Evolutionary conservation across 37 sponge, comb jelly and placozoan species (phyloP).

Genomic region (Cladorhizidae sp.): DNA sequence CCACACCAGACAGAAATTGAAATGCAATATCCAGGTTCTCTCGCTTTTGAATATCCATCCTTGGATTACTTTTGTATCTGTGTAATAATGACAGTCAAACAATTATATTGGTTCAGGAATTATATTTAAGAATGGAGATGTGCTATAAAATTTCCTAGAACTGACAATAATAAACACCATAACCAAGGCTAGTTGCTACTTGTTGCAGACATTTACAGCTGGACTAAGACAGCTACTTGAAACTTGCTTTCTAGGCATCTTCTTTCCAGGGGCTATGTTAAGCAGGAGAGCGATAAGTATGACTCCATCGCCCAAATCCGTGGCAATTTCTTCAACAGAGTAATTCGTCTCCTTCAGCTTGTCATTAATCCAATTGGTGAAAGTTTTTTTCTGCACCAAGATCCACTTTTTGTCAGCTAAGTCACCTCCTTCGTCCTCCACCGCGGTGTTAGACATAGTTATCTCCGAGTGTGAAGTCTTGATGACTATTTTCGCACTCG

Average conservation of each 20-base stretch:
- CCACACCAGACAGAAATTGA: constrained; percentile 76
- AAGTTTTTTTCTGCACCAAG: constrained; percentile 82
- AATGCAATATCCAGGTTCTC: constrained; percentile 83
- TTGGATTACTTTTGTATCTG: constrained; percentile 72
- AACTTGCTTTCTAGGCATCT: constrained; percentile 50
- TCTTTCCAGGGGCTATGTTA: constrained; percentile 70
- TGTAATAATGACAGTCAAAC: neutral
- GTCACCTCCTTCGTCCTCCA: neutral
- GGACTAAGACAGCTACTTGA: neutral
- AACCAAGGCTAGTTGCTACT: neutral
- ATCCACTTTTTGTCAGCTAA: constrained; percentile 77
- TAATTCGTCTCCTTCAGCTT: constrained; percentile 60
- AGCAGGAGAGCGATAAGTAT: constrained; percentile 77
- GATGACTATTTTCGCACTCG: too few relatives aligned
- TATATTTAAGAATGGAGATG: too few relatives aligned
- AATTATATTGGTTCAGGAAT: too few relatives aligned
- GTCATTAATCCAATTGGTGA: constrained; percentile 86
- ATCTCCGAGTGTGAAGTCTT: too few relatives aligned
- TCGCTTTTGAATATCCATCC: constrained; percentile 64
- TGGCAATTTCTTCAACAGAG: constrained; percentile 69
- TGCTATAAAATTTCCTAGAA: neutral
- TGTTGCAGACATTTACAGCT: neutral
- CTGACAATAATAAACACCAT: neutral
- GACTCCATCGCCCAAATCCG: constrained; percentile 80
- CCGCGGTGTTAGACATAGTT: too few relatives aligned